Conservation (phyloP, 2,888 invertebrate species). For the Lacanobia wlatinum region DNA sequence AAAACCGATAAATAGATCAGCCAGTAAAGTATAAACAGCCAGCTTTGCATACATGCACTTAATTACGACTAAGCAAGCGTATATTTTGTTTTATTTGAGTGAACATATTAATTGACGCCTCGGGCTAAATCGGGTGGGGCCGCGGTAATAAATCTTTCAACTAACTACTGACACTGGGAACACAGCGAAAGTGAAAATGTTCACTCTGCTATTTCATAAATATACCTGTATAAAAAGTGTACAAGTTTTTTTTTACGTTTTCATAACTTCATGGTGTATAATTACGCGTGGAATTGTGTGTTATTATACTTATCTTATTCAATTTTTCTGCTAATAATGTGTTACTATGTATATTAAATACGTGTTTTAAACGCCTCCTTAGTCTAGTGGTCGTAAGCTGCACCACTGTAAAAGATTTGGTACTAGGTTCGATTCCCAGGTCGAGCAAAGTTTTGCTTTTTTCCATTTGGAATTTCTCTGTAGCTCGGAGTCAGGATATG, state of each 20-base stretch:
- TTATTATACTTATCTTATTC: conserved; percentile 28
- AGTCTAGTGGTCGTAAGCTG: neutral
- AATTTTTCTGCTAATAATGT: conserved; percentile 12
- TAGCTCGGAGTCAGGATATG: neutral
- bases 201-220: conserved; percentile 51
- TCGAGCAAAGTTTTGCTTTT: neutral
- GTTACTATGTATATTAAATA: neutral
- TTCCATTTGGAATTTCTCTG: neutral
- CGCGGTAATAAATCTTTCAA: conserved; percentile 68
- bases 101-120: conserved; percentile 66
- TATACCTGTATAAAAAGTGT: conserved; percentile 25
- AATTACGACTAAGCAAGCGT: conserved; percentile 59
- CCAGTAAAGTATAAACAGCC: neutral
- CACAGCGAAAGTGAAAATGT: conserved; percentile 70
- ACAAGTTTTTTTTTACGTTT: conserved; percentile 21
- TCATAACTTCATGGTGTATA: conserved; percentile 32
- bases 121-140: conserved; percentile 56
- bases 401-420: neutral
- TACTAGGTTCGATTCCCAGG: neutral
- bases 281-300: conserved; percentile 29
- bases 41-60: conserved; percentile 51
- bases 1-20: neutral
- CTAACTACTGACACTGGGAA: conserved; percentile 64
- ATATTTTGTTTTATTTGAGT: conserved; percentile 58
- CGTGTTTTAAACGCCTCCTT: neutral